Conservation (phyloP, 2,113 vertebrate species). For the Pseudopipra pipra region DNA sequence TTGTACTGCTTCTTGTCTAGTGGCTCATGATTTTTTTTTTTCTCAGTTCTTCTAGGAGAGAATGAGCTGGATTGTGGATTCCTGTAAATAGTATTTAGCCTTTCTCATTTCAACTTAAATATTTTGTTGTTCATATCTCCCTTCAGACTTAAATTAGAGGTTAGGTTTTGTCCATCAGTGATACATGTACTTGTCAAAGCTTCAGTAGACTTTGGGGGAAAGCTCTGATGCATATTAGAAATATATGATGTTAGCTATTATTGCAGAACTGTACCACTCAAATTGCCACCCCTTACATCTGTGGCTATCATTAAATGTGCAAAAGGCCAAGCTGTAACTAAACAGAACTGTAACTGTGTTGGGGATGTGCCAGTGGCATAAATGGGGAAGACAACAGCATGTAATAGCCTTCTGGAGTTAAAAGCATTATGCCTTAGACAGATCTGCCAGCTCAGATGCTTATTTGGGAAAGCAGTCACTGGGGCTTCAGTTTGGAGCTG, state of each 20-base stretch:
- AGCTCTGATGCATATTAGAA: background rate
- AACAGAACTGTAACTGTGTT: background rate
- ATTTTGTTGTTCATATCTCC: background rate
- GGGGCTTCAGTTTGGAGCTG: background rate
- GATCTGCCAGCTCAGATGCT: background rate
- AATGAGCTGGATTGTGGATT: background rate
- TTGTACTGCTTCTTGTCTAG: background rate
- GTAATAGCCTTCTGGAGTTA: background rate
- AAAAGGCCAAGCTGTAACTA: slow-evolving; percentile 37
- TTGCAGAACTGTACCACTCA: background rate
- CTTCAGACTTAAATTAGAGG: background rate
- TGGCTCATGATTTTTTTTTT: background rate
- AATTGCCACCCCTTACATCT: slow-evolving; percentile 17
- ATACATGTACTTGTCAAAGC: background rate
- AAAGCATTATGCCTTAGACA: background rate
- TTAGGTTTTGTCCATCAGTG: background rate
- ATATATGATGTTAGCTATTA: background rate
- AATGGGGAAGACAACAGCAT: background rate
- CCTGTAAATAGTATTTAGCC: background rate
- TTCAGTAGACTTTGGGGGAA: background rate
- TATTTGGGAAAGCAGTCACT: background rate
- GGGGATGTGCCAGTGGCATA: slow-evolving; percentile 8
- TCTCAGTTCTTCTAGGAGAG: background rate
- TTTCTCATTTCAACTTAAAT: background rate
- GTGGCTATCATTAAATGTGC: slow-evolving; percentile 9